Conservation (phyloP, 30 jellyfish, hydroid and myxozoan species). For the Pelagia noctiluca region DNA sequence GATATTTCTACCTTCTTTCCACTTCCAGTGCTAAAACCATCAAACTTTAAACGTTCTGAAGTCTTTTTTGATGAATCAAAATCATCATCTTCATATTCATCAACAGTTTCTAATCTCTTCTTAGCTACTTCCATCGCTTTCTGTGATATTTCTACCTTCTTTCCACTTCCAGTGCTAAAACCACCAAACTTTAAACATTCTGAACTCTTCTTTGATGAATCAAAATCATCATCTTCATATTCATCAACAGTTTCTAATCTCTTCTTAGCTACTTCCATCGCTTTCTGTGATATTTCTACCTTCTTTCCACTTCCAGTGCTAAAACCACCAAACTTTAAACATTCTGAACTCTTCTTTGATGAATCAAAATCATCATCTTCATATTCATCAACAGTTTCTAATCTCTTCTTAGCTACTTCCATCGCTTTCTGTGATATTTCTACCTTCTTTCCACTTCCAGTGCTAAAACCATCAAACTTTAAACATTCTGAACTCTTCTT, state of each 20-base stretch:
- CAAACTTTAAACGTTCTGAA: slow-evolving; percentile 3
- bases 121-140: slow-evolving; percentile 71
- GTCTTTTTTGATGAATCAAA: neutral
- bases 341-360: neutral
- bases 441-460: slow-evolving; percentile 74
- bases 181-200: slow-evolving; percentile 40
- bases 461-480: slow-evolving; percentile 67
- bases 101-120: slow-evolving; percentile 30
- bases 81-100: slow-evolving; percentile 9
- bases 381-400: slow-evolving; percentile 29
- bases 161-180: slow-evolving; percentile 78
- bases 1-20: slow-evolving; percentile 74
- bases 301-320: slow-evolving; percentile 76
- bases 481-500: neutral
- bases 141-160: slow-evolving; percentile 60
- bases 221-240: neutral
- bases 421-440: slow-evolving; percentile 64
- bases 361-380: neutral
- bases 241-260: slow-evolving; percentile 2
- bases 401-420: slow-evolving; percentile 61
- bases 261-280: slow-evolving; percentile 71
- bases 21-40: slow-evolving; percentile 75
- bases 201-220: neutral
- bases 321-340: slow-evolving; percentile 52
- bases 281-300: slow-evolving; percentile 59